These are phyloP conservation scores for Brachionus paranguensis DNA, from an alignment of 1,140 invertebrate genomes.

Conservation along the genomic window DNA sequence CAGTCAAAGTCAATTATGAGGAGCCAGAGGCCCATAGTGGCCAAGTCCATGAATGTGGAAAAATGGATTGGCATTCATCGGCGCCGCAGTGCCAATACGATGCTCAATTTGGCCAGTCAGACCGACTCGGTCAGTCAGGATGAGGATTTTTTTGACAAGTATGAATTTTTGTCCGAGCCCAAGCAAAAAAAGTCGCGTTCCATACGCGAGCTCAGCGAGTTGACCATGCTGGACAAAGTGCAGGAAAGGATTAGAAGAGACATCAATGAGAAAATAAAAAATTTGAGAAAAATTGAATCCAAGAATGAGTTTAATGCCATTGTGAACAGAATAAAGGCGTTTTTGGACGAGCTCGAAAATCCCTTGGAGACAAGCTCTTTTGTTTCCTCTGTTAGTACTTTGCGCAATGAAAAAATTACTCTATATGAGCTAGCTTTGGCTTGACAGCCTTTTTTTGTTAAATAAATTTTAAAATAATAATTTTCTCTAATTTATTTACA, in stretches of 20 bases:
- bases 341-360: conserved; percentile 1
- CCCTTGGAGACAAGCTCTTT: neutral
- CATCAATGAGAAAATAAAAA: neutral
- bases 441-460: neutral
- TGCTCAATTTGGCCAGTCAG: neutral
- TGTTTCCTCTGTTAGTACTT: neutral
- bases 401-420: neutral
- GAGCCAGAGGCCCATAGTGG: neutral
- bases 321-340: neutral
- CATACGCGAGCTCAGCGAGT: neutral
- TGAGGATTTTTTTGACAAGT: neutral
- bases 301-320: conserved; percentile 4
- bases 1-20: neutral
- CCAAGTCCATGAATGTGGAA: conserved; percentile 9
- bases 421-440: neutral
- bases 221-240: neutral
- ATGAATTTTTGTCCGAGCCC: neutral
- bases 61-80: neutral
- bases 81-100: neutral
- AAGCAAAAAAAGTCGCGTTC: neutral
- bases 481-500: no score
- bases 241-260: neutral
- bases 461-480: neutral
- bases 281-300: neutral
- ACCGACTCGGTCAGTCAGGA: neutral